Percentiles rank a stretch among this genome's conserved stretches.
phyloP scores from a whole-genome alignment of 2,888 invertebrate species.

The Willowsia nigromaculata region DNA sequence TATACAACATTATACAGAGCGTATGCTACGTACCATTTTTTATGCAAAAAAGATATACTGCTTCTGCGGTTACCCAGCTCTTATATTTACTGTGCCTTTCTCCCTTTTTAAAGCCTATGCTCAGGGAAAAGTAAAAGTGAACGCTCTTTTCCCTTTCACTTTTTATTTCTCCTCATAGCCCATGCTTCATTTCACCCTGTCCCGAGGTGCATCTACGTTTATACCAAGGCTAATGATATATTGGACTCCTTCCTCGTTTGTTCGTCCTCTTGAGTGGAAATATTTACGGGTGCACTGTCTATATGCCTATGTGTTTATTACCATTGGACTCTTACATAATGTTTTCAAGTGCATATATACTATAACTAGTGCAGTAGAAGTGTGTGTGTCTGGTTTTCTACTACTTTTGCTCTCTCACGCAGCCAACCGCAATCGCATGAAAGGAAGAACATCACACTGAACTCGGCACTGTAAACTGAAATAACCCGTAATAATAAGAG shows the following conservation, averaged over 20 bases:
- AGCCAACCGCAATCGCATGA: constrained; percentile 29
- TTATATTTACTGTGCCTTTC: neutral
- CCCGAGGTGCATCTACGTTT: constrained; percentile 1
- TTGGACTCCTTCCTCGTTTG: constrained; percentile 24
- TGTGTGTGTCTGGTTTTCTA: neutral
- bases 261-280: neutral
- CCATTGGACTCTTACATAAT: neutral
- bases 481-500: neutral
- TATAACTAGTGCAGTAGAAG: neutral
- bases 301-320: too few species aligned
- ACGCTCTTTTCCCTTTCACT: neutral
- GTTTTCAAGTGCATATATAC: too few species aligned
- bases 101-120: neutral
- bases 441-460: neutral
- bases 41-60: too few species aligned
- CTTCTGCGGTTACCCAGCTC: too few species aligned
- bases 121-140: neutral
- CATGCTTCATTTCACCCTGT: constrained; percentile 18
- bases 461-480: neutral
- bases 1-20: too few species aligned
- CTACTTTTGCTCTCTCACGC: constrained; percentile 23
- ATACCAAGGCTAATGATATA: constrained; percentile 4
- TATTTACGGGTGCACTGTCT: too few species aligned
- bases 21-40: neutral
- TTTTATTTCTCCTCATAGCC: neutral